Evolutionary conservation across 2,113 vertebrate genomes (phyloP).

Genomic region (Meles meles): DNA sequence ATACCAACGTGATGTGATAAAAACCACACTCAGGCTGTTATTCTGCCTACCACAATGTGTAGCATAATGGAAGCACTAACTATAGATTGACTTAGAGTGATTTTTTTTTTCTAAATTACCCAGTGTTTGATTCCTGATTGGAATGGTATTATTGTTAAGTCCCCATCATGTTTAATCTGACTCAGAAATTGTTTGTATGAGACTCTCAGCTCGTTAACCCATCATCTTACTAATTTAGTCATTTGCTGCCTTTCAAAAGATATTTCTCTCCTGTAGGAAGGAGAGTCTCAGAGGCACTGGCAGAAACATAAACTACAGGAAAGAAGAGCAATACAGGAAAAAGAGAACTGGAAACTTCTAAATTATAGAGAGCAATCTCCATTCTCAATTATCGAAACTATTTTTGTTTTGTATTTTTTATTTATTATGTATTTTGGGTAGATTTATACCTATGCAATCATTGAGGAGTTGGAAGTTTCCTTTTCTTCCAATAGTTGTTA

Average conservation of each 20-base stretch:
- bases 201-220: background rate
- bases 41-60: background rate
- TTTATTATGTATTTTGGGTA: background rate
- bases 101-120: background rate
- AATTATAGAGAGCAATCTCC: background rate
- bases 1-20: background rate
- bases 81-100: background rate
- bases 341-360: background rate
- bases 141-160: background rate
- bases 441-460: background rate
- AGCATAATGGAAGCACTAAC: background rate
- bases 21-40: background rate
- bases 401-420: background rate
- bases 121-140: background rate
- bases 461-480: background rate
- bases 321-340: background rate
- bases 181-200: background rate
- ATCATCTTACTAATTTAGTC: background rate
- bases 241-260: constrained; percentile 3
- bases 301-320: background rate
- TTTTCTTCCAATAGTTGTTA: background rate
- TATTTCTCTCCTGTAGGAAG: background rate
- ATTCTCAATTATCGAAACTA: background rate
- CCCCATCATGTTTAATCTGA: background rate
- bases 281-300: background rate